Evolutionary conservation across 2,888 invertebrate species (phyloP).

Genomic region (Cantharis flavilabris): DNA sequence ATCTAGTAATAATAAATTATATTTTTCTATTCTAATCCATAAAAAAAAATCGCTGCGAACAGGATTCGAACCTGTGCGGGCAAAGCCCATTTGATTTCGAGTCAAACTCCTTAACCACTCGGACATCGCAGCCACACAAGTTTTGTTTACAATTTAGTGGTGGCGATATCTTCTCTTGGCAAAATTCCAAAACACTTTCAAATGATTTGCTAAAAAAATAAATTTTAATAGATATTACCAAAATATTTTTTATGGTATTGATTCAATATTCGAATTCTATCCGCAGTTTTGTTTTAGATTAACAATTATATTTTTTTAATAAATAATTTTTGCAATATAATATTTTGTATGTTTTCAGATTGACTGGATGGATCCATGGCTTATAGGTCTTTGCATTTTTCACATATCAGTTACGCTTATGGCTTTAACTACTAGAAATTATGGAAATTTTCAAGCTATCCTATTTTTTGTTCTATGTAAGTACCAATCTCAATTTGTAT

Average conservation of each 20-base stretch:
- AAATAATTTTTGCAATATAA: too few relatives aligned
- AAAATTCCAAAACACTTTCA: not conserved
- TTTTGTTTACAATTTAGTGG: not conserved
- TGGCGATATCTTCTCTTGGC: not conserved
- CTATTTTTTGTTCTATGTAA: slow-evolving; percentile 80
- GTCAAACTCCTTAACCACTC: slow-evolving; percentile 68
- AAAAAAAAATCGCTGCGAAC: slow-evolving; percentile 56
- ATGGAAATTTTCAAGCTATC: slow-evolving; percentile 84
- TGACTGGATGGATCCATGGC: slow-evolving; percentile 89
- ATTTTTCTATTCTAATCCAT: too few relatives aligned
- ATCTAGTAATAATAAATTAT: not conserved
- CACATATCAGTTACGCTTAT: slow-evolving; percentile 79
- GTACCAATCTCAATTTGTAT: slow-evolving; percentile 51
- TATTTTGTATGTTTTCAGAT: slow-evolving; percentile 61
- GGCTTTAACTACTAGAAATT: slow-evolving; percentile 80
- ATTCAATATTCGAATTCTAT: too few relatives aligned
- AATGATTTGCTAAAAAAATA: too few relatives aligned
- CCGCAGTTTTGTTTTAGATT: too few relatives aligned
- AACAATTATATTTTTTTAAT: too few relatives aligned
- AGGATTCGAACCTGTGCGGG: slow-evolving; percentile 71
- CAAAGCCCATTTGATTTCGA: slow-evolving; percentile 69
- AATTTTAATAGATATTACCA: too few relatives aligned
- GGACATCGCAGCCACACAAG: slow-evolving; percentile 58
- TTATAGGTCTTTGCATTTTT: slow-evolving; percentile 74
- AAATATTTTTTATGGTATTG: too few relatives aligned